phyloP scores from a whole-genome alignment of 2,113 vertebrate species.

The Helogale parvula region DNA sequence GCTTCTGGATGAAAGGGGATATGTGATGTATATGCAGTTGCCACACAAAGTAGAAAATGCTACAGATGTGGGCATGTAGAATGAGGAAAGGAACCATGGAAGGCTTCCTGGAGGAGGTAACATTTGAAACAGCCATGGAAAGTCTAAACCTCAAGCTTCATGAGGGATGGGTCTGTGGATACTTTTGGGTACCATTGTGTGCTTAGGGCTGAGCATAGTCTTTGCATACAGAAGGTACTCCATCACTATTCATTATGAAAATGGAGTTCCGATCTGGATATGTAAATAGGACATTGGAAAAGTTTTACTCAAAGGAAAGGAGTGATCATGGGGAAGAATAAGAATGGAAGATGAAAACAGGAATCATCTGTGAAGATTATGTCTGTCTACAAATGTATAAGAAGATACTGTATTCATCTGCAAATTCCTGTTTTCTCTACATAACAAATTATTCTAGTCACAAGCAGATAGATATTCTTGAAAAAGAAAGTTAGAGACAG shows the following conservation, averaged over 20 bases:
- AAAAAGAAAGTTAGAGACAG: conserved; percentile 30
- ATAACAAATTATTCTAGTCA: background rate
- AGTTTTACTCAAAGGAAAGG: background rate
- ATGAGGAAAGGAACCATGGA: conserved; percentile 13
- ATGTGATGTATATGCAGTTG: background rate
- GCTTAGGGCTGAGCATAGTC: background rate
- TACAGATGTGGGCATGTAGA: background rate
- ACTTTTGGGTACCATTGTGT: background rate
- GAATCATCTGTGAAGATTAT: conserved; percentile 11
- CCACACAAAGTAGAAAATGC: conserved; percentile 29
- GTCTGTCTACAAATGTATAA: conserved; percentile 17
- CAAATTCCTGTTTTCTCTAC: background rate
- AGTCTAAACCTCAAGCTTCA: background rate
- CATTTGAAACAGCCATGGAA: background rate
- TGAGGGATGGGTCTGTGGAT: background rate
- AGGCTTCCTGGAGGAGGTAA: background rate
- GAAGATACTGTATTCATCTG: background rate
- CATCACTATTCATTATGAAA: conserved; percentile 34
- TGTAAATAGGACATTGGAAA: background rate
- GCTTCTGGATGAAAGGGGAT: background rate
- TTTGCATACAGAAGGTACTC: background rate
- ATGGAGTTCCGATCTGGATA: background rate
- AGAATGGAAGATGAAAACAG: background rate
- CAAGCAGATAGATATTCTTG: background rate
- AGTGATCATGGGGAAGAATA: background rate